Evolutionary conservation across 2,888 invertebrate genomes (phyloP), one percentile per base, ranked within the genome.

Genomic region (Rhogogaster chlorosoma): DNA sequence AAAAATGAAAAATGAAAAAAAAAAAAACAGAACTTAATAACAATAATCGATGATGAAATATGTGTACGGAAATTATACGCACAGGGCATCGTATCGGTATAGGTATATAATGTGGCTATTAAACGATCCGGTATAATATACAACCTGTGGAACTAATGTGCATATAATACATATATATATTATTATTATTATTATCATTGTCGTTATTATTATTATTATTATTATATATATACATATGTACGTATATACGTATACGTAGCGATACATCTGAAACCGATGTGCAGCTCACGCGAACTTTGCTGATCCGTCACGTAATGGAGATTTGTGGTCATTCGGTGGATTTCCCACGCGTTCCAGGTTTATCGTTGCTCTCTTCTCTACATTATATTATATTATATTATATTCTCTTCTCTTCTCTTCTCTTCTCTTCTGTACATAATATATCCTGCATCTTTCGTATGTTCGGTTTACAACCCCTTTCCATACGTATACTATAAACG

Each of bases 291-390:
- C 80, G 22, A 80, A 61, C 80, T 61, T 61, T 22, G 61, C 36
- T 80, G 57, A 91, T 92, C 91, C 90, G 91, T 92, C 93, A 93
- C 93, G 93, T 93, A 92, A 89, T 86, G 86, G 90, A 93, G 93
- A 93, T 93, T 93, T 93, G 92, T 89, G 89, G 91, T 89, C 88
- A 89, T 89, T 90, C 87, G 89, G 89, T 29, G 26, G 53, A 64
- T 83, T 83, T 67, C 64, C 83, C 77, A 77, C 77, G 77, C 77
- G 77, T 18, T 73, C 67, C 45, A 45, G 67, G 73, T 42, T 73
- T 73, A 73, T 73, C 73, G 42, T 73, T 73, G n/a, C 71, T 36
- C 61, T 77, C 18, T 29, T 18, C 18, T 22, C 7, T 49, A 49
- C 75, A n/a, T n/a, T n/a, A n/a, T n/a, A n/a, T n/a, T 45, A 12